Percentiles rank a stretch among this genome's conserved stretches.
Evolutionary conservation across 2,888 invertebrate genomes (phyloP).

Genomic region (Drosophila monieri): DNA sequence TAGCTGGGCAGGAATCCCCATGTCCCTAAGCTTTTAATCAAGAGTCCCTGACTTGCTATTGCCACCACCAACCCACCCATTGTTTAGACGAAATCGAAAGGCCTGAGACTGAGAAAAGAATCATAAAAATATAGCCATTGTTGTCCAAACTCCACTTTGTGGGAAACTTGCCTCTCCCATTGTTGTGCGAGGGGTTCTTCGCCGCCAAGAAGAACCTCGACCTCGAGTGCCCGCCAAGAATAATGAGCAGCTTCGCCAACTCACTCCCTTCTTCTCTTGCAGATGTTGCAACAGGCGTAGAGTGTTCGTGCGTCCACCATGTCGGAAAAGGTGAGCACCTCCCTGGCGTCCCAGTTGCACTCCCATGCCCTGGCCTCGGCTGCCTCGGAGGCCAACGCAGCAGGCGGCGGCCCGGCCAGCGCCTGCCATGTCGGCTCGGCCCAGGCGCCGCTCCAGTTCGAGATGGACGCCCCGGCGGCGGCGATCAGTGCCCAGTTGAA

Average conservation of each 20-base stretch:
- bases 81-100: constrained; percentile 13
- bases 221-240: neutral
- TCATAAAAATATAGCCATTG: constrained; percentile 2
- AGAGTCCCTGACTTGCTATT: neutral
- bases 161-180: constrained; percentile 7
- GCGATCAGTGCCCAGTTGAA: constrained; percentile 79
- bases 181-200: constrained; percentile 1
- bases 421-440: constrained; percentile 12
- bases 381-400: constrained; percentile 12
- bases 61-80: neutral
- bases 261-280: neutral
- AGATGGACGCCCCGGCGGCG: constrained; percentile 67
- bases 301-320: constrained; percentile 47
- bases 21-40: neutral
- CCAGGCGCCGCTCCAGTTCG: constrained; percentile 49
- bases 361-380: constrained; percentile 58
- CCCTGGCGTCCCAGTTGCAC: constrained; percentile 67
- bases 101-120: constrained; percentile 7
- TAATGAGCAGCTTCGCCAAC: neutral
- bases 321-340: constrained; percentile 80
- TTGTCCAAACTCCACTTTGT: neutral
- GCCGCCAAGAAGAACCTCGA: neutral
- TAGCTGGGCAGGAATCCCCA: no score
- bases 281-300: constrained; percentile 59
- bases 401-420: neutral